Conservation (phyloP, 2,888 invertebrate species). For the Seira sanloemensis region DNA sequence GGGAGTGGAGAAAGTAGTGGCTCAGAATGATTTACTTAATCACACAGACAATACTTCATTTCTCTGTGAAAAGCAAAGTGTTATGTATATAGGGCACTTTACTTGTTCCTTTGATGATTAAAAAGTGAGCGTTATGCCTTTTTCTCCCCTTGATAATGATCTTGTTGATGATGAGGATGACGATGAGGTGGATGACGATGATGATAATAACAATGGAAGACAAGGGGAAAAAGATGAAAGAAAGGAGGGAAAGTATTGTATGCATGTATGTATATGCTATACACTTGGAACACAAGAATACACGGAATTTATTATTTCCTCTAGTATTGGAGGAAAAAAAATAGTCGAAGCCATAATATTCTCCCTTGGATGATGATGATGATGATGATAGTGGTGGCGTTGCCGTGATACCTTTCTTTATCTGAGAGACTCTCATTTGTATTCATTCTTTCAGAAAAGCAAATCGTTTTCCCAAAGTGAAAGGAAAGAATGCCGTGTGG, state of each 20-base stretch:
- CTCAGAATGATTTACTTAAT: conserved; percentile 52
- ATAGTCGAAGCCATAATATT: background rate
- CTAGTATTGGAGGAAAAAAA: background rate
- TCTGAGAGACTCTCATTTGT: background rate
- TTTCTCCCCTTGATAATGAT: background rate
- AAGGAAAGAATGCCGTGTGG: background rate
- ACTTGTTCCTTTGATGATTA: conserved; percentile 42
- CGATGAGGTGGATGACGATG: conserved; percentile 20
- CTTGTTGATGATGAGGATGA: conserved; percentile 18
- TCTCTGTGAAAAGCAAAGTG: background rate
- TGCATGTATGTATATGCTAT: background rate
- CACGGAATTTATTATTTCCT: background rate
- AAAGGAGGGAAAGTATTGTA: background rate
- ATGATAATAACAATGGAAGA: conserved; percentile 24
- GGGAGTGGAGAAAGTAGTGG: background rate
- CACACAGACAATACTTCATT: conserved; percentile 19
- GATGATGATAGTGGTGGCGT: background rate
- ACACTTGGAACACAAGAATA: background rate
- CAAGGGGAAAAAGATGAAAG: conserved; percentile 39
- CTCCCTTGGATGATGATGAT: background rate
- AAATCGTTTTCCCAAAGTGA: background rate
- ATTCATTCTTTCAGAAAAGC: background rate
- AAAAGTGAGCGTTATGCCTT: conserved; percentile 39
- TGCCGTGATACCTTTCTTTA: background rate
- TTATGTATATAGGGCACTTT: background rate